A percentile compares a stretch with the other conserved stretches of the same genome.
Conservation (phyloP, 2,113 vertebrate species). For the Steatornis caripensis region DNA sequence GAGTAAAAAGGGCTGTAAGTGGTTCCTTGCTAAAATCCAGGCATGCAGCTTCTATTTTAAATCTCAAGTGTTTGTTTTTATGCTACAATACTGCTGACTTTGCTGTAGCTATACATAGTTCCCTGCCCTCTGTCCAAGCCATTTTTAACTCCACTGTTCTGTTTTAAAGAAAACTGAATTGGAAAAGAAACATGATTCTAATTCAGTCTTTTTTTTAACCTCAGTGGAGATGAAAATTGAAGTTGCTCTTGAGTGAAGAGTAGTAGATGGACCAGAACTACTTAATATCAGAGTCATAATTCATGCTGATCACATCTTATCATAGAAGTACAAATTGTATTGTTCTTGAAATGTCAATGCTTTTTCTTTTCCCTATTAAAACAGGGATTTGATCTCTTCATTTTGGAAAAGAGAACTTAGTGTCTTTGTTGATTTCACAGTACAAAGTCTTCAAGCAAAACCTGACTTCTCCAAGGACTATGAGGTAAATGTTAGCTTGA, state of each 20-base stretch:
- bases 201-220: neutral
- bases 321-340: neutral
- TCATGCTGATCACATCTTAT: neutral
- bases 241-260: neutral
- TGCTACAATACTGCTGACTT: slow-evolving; percentile 8
- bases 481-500: neutral
- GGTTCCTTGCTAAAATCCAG: neutral
- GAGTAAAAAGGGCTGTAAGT: neutral
- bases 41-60: neutral
- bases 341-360: neutral
- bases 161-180: neutral
- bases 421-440: neutral
- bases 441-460: neutral
- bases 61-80: neutral
- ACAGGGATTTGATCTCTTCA: neutral
- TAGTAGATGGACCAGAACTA: neutral
- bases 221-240: neutral
- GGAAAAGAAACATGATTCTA: neutral
- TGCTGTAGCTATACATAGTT: neutral
- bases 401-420: neutral
- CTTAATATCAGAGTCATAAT: neutral
- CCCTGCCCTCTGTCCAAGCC: neutral
- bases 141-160: neutral
- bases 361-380: neutral
- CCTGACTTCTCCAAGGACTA: neutral